A percentile compares a stretch with the other conserved stretches of the same genome.
These are phyloP conservation scores for Trichosurus vulpecula DNA, from an alignment of 2,797 vertebrate genomes.

Conservation along the genomic window DNA sequence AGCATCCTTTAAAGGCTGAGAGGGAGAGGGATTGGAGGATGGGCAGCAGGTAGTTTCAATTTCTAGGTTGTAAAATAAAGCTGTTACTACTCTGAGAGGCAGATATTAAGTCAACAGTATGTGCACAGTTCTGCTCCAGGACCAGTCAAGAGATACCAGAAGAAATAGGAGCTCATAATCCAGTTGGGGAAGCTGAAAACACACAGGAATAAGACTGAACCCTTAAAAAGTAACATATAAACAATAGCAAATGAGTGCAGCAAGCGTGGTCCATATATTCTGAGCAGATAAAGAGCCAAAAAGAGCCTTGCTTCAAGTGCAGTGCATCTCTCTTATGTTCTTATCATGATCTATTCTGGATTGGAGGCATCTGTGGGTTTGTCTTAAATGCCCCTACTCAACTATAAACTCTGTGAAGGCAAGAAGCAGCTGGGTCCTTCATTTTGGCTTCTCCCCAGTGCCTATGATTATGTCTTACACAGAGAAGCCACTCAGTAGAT, in stretches of 20 bases:
- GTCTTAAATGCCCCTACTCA: not conserved
- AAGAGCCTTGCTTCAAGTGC: not conserved
- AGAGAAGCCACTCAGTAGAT: not conserved
- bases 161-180: constrained; percentile 2
- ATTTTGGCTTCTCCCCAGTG: not conserved
- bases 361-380: not conserved
- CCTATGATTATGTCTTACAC: not conserved
- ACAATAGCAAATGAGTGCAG: not conserved
- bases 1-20: not conserved
- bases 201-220: not conserved
- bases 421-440: not conserved
- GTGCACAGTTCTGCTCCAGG: not conserved
- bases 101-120: not conserved
- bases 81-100: not conserved
- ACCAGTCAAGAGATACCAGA: not conserved
- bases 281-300: not conserved
- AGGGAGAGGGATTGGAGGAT: not conserved
- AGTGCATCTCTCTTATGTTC: not conserved
- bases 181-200: not conserved
- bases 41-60: not conserved
- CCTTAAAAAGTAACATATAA: not conserved
- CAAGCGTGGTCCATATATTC: not conserved
- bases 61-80: not conserved
- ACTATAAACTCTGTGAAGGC: not conserved
- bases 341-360: not conserved